A percentile compares a stretch with the other conserved stretches of the same genome.
These are phyloP conservation scores for Arvicanthis niloticus DNA, from an alignment of 2,113 vertebrate genomes.

Conservation along the genomic window DNA sequence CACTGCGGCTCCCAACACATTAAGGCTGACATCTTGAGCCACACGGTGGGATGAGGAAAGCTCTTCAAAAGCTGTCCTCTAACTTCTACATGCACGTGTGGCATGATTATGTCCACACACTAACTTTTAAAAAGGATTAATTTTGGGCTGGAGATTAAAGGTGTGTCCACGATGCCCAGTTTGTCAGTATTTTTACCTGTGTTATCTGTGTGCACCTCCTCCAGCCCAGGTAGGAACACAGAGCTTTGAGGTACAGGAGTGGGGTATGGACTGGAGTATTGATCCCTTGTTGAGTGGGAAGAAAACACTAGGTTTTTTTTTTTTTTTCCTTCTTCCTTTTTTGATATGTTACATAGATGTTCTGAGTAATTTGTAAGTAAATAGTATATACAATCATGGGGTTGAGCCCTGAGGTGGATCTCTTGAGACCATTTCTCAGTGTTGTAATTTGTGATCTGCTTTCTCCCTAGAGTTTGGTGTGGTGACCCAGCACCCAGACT, in stretches of 20 bases:
- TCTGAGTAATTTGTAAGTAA: neutral
- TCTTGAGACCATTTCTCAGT: neutral
- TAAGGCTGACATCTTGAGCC: neutral
- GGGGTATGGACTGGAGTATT: neutral
- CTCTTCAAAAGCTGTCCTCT: neutral
- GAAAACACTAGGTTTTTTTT: neutral
- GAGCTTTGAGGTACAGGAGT: neutral
- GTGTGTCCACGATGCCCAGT: neutral
- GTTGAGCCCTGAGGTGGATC: neutral
- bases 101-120: neutral
- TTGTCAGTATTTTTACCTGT: neutral
- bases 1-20: no score
- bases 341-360: neutral
- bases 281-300: neutral
- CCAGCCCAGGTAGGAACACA: neutral
- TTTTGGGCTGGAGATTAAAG: neutral
- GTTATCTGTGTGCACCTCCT: neutral
- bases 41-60: neutral
- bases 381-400: neutral
- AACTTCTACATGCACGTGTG: neutral
- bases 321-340: neutral
- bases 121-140: neutral
- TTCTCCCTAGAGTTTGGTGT: constrained; percentile 78
- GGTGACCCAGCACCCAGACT: constrained; percentile 62
- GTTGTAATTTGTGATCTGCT: constrained; percentile 1